Conservation (phyloP, 2,888 invertebrate species). For the Tiliacea aurago region DNA sequence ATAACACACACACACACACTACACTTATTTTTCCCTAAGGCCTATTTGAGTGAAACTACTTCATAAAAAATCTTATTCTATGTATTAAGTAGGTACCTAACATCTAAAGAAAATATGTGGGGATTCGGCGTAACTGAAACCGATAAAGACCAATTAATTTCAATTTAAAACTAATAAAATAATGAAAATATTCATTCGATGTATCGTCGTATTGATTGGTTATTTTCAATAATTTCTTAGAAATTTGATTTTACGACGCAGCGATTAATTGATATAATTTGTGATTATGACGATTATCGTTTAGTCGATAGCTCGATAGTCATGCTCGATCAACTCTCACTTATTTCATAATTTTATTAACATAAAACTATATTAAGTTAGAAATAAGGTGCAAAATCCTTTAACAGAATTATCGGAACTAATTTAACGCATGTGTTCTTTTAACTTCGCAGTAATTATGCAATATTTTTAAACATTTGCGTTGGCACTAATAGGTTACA, state of each 20-base stretch:
- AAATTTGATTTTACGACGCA: constrained; percentile 26
- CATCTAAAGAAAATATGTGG: not conserved
- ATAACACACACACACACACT: too few relatives aligned
- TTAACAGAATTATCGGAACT: not conserved
- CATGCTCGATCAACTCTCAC: constrained; percentile 36
- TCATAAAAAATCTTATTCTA: too few relatives aligned
- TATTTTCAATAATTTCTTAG: not conserved
- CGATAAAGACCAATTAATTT: not conserved
- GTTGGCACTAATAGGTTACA: constrained; percentile 1
- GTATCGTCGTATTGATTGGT: not conserved
- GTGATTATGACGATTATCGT: constrained; percentile 25
- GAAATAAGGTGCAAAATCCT: constrained; percentile 15
- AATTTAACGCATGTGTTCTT: constrained; percentile 23
- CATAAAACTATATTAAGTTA: not conserved
- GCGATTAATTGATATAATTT: constrained; percentile 43
- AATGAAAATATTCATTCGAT: not conserved
- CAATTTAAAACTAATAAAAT: constrained; percentile 9
- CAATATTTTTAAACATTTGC: constrained; percentile 15
- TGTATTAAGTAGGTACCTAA: too few relatives aligned
- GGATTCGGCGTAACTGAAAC: not conserved
- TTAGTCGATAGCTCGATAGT: constrained; percentile 33
- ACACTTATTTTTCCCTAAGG: not conserved
- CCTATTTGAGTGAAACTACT: too few relatives aligned
- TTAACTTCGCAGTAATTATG: constrained; percentile 22
- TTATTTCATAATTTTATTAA: not conserved